phyloP scores from a whole-genome alignment of 2,797 vertebrate genomes.

The Simalia tracyae region DNA sequence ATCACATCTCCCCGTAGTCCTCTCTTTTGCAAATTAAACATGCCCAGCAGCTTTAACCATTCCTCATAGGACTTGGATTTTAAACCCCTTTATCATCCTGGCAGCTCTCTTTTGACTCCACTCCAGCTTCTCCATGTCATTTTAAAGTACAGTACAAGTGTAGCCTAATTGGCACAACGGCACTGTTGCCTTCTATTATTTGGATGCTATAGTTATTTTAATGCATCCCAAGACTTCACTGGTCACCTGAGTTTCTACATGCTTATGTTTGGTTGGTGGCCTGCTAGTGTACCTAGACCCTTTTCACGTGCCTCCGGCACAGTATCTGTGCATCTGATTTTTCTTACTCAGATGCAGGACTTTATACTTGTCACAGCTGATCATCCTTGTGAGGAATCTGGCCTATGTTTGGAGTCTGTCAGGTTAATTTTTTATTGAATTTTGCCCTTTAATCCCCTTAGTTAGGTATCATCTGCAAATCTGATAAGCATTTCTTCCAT shows the following conservation, averaged over 20 bases:
- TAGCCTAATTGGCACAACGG: not conserved
- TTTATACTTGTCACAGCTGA: not conserved
- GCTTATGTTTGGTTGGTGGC: not conserved
- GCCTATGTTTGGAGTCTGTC: not conserved
- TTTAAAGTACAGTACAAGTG: not conserved
- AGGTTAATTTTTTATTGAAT: not conserved
- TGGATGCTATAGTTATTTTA: not conserved
- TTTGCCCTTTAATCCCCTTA: not conserved
- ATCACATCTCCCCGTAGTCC: not conserved
- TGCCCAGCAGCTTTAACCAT: not conserved
- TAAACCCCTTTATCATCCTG: not conserved
- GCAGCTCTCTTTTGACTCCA: not conserved
- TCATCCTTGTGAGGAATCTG: not conserved
- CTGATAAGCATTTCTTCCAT: not conserved
- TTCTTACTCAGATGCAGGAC: not conserved
- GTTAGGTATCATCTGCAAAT: not conserved
- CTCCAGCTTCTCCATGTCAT: not conserved
- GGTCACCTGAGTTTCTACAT: not conserved
- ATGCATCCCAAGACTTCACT: not conserved
- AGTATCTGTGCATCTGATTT: not conserved
- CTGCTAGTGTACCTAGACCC: not conserved
- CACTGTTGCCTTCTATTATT: not conserved
- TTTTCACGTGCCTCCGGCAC: not conserved
- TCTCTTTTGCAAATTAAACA: not conserved
- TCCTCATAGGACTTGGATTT: not conserved